Conservation (phyloP, 2,797 vertebrate genomes). For the Danio jaintianensis region DNA sequence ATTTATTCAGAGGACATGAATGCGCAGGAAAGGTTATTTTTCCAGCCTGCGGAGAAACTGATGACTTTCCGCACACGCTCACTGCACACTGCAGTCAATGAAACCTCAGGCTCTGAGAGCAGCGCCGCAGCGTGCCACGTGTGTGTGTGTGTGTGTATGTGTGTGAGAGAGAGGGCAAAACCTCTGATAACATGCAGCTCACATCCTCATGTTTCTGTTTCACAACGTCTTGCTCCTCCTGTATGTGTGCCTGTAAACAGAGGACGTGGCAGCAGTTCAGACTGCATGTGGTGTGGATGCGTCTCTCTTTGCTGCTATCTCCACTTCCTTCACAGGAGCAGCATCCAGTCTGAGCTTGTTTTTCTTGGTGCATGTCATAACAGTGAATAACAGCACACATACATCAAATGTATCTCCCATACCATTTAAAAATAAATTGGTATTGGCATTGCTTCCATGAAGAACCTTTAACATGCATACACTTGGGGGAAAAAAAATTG, state of each 20-base stretch:
- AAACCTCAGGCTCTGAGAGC: constrained; percentile 44
- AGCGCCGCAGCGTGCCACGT: constrained; percentile 1
- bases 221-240: constrained; percentile 55
- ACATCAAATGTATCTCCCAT: too few species aligned
- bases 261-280: constrained; percentile 45
- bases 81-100: constrained; percentile 61
- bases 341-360: neutral
- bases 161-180: constrained; percentile 22
- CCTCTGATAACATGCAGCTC: constrained; percentile 8
- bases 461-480: too few species aligned
- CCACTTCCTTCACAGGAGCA: constrained; percentile 11
- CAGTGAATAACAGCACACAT: too few species aligned
- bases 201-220: constrained; percentile 33
- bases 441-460: too few species aligned
- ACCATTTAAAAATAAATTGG: too few species aligned
- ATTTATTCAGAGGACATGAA: constrained; percentile 55
- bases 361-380: neutral
- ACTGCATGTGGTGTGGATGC: constrained; percentile 44
- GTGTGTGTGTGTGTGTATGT: constrained; percentile 31
- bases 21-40: constrained; percentile 56
- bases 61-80: constrained; percentile 57
- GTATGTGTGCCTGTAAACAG: constrained; percentile 39
- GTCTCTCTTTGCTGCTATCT: constrained; percentile 33
- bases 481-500: too few species aligned
- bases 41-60: constrained; percentile 50